Percentiles rank a stretch among this genome's conserved stretches.
These are phyloP conservation scores for Varanus komodoensis DNA, from an alignment of 2,113 vertebrate species.

Conservation along the genomic window DNA sequence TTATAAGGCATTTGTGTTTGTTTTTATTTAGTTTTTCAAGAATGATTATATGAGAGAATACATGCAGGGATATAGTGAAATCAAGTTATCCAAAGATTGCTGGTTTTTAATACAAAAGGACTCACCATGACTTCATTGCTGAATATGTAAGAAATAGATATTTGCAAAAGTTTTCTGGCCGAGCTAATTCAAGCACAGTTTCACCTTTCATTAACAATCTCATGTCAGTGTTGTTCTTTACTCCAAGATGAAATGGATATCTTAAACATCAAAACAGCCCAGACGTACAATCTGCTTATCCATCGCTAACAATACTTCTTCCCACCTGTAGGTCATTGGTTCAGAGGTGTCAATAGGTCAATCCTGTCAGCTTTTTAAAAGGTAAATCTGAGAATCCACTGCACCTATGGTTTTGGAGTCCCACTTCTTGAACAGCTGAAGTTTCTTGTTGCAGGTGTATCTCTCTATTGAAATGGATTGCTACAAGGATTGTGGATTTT, in stretches of 20 bases:
- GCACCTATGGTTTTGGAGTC: conserved; percentile 70
- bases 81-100: conserved; percentile 1
- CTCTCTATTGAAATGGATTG: conserved; percentile 79
- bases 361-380: conserved; percentile 78
- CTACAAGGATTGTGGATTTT: conserved; percentile 52
- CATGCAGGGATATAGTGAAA: neutral
- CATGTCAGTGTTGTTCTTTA: conserved; percentile 77
- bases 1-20: neutral
- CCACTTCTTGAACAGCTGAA: conserved; percentile 74
- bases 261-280: conserved; percentile 82
- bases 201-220: conserved; percentile 66
- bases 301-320: conserved; percentile 84
- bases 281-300: conserved; percentile 79
- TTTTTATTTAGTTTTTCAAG: neutral
- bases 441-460: conserved; percentile 85
- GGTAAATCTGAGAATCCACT: conserved; percentile 61
- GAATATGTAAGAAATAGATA: conserved; percentile 36
- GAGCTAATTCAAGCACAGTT: conserved; percentile 56
- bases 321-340: conserved; percentile 91
- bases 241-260: conserved; percentile 79
- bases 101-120: conserved; percentile 37
- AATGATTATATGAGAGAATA: neutral
- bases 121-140: neutral
- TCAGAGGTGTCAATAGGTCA: conserved; percentile 81
- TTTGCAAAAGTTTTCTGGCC: conserved; percentile 47